Evolutionary conservation across 1,140 invertebrate genomes (phyloP).

Genomic region (Dinoponera quadriceps): DNA sequence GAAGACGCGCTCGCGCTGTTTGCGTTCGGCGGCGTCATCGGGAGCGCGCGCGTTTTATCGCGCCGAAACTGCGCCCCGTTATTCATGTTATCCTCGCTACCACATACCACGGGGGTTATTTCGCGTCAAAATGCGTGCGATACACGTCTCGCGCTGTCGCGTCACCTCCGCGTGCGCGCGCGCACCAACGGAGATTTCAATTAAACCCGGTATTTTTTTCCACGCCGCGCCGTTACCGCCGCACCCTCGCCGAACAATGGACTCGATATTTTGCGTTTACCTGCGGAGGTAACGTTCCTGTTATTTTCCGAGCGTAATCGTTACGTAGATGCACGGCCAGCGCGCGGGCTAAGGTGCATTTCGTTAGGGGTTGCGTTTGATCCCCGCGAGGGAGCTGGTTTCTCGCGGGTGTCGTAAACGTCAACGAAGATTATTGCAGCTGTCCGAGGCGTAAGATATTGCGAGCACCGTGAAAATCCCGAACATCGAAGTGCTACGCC

Average conservation of each 20-base stretch:
- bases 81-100: conserved; percentile 34
- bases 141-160: conserved; percentile 33
- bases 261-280: conserved; percentile 41
- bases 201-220: conserved; percentile 35
- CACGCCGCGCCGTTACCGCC: background rate
- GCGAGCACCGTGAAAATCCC: conserved; percentile 49
- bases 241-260: conserved; percentile 13
- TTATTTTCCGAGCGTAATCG: background rate
- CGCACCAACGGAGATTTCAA: conserved; percentile 40
- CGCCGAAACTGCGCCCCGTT: background rate
- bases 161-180: background rate
- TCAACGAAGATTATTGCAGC: conserved; percentile 55
- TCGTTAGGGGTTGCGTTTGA: conserved; percentile 45
- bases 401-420: conserved; percentile 50
- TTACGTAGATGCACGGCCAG: too few relatives aligned
- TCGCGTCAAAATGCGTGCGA: conserved; percentile 33
- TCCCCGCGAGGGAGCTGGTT: conserved; percentile 32
- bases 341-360: conserved; percentile 3
- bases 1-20: conserved; percentile 25
- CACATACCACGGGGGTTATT: too few relatives aligned
- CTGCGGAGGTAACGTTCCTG: background rate
- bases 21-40: conserved; percentile 24
- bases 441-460: conserved; percentile 44
- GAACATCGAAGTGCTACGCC: conserved; percentile 17
- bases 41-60: conserved; percentile 27